phyloP scores from a whole-genome alignment of 1,140 invertebrate species.

The Monomorium pharaonis region DNA sequence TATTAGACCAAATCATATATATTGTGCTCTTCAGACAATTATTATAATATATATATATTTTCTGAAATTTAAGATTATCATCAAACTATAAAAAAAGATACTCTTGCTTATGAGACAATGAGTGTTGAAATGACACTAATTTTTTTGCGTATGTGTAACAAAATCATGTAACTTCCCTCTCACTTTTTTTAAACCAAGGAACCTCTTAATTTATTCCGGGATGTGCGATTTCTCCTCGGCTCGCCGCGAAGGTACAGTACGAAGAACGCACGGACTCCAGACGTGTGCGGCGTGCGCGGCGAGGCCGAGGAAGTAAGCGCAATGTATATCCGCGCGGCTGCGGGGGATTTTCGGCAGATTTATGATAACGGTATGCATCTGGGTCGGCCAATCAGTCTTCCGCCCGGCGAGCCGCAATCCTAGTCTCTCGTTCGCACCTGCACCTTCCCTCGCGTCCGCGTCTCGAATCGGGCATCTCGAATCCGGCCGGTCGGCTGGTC shows the following conservation, averaged over 20 bases:
- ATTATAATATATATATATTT: too few species aligned
- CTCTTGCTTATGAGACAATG: too few species aligned
- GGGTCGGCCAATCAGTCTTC: slow-evolving; percentile 61
- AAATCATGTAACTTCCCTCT: too few species aligned
- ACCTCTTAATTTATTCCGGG: slow-evolving; percentile 6
- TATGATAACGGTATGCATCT: slow-evolving; percentile 64
- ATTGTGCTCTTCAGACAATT: too few species aligned
- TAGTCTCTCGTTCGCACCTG: slow-evolving; percentile 55
- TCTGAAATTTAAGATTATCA: too few species aligned
- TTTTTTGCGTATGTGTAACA: too few species aligned
- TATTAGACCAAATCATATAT: too few species aligned
- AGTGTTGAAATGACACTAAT: too few species aligned
- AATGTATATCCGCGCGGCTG: slow-evolving; percentile 44
- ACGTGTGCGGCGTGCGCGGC: not conserved
- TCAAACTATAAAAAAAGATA: too few species aligned
- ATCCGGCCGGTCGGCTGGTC: not conserved
- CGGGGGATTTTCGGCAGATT: slow-evolving; percentile 50
- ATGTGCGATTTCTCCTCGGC: slow-evolving; percentile 3
- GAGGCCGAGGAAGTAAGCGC: not conserved
- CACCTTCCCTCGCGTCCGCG: slow-evolving; percentile 23
- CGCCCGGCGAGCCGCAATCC: slow-evolving; percentile 32
- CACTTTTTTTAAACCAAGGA: too few species aligned
- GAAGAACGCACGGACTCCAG: slow-evolving; percentile 30
- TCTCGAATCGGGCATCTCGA: slow-evolving; percentile 33
- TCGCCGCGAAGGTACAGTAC: not conserved